Percentiles rank a stretch among this genome's conserved stretches.
These are phyloP conservation scores for Epizoanthus fatuus DNA, from an alignment of 92 coral and sea anemone species.

Conservation along the genomic window DNA sequence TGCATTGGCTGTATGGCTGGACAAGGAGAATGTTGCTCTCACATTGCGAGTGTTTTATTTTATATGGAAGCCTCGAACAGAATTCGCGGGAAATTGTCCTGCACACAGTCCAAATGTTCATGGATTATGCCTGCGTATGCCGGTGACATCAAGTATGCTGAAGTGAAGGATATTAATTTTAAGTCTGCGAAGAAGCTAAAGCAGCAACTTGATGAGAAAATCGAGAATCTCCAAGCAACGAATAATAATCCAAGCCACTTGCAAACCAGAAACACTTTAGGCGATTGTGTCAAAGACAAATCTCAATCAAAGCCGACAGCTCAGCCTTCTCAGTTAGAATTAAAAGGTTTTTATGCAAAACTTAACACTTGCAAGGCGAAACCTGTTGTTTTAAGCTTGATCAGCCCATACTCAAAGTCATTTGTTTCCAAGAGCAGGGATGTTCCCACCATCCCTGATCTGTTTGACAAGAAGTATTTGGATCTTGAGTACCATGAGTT, in stretches of 20 bases:
- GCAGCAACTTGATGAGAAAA: slow-evolving; percentile 54
- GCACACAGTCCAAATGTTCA: slow-evolving; percentile 55
- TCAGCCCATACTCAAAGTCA: slow-evolving; percentile 65
- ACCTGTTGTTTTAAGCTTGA: slow-evolving; percentile 64
- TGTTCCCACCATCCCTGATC: slow-evolving; percentile 58
- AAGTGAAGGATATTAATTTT: slow-evolving; percentile 56
- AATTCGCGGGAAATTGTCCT: slow-evolving; percentile 46
- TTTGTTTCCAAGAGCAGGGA: slow-evolving; percentile 70
- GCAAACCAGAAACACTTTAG: neutral
- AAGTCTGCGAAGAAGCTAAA: slow-evolving; percentile 52
- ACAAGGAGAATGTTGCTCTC: slow-evolving; percentile 72
- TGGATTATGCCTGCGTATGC: slow-evolving; percentile 52
- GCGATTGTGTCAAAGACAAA: neutral
- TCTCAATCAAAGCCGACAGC: neutral
- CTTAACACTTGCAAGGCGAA: slow-evolving; percentile 67
- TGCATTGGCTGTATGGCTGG: slow-evolving; percentile 72
- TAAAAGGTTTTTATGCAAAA: slow-evolving; percentile 43
- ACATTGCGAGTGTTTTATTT: slow-evolving; percentile 16
- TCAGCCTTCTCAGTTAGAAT: slow-evolving; percentile 23
- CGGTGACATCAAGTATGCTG: slow-evolving; percentile 48
- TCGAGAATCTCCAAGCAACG: slow-evolving; percentile 39
- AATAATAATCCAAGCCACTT: neutral
- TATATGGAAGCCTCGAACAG: slow-evolving; percentile 38
- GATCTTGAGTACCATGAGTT: slow-evolving; percentile 69
- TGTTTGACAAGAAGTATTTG: slow-evolving; percentile 65